Evolutionary conservation across 2,113 vertebrate species (phyloP), one percentile per base, ranked within the genome.

Genomic region (Nymphicus hollandicus): DNA sequence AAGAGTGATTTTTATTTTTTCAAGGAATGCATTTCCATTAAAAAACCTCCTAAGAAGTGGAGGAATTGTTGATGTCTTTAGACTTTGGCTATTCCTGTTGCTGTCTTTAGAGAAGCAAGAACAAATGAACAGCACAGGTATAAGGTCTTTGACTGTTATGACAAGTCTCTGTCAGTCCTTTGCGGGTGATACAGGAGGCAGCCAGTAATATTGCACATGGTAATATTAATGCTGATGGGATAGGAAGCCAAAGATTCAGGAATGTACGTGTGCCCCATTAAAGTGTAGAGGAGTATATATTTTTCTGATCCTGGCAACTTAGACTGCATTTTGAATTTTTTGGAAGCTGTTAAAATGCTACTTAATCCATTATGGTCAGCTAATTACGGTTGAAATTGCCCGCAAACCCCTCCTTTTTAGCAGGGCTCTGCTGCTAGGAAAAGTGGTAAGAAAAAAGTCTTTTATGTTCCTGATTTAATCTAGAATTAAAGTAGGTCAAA

Each of bases 401-500:
- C 84, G 77, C 66, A 53, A 65, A 92, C 56, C 69, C 81, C 81
- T 84, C 70, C 37, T 65, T 50, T 94, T 87, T 60, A 64, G 77
- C 76, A 88, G 74, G 69, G 61, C 73, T 94, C 41, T 78, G 39
- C 78, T 81, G 69, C 58, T 91, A 53, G 83, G 44, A 73, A 6
- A 73, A 94, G 41, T 68, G 47, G 43, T 52, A 84, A 74, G 70
- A 84, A 91, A 81, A 76, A 69, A 52, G 7, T n/a, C 49, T 91
- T 91, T 91, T 61, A 81, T 55, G 24, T 86, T 72, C 88, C 25
- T 87, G 91, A 64, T 72, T 74, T 71, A 41, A 72, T 81, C 65
- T 79, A 29, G 64, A 86, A 29, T 93, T 86, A 65, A 96, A 95
- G 66, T 91, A 87, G 95, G 90, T 91, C 93, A 93, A 72, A 86